Percentiles rank a stretch among this genome's conserved stretches.
Evolutionary conservation across 1,140 invertebrate species (phyloP).

Genomic region (Triops longicaudatus): DNA sequence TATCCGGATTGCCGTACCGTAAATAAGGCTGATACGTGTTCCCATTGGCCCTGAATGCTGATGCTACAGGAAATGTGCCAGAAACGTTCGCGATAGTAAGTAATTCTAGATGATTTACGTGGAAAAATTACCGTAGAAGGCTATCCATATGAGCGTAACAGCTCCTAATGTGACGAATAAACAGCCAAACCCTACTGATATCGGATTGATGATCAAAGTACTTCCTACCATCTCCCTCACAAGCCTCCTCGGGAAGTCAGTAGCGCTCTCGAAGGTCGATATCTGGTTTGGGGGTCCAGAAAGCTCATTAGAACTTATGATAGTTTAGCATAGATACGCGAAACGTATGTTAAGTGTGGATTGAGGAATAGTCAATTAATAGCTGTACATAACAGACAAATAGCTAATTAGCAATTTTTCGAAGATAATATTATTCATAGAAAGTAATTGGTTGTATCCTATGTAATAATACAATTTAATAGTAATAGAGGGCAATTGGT

Average conservation of each 20-base stretch:
- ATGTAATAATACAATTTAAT: no score
- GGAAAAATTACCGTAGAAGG: neutral
- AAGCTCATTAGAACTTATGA: no score
- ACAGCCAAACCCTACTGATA: neutral
- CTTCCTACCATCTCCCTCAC: neutral
- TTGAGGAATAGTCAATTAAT: no score
- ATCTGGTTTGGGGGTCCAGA: no score
- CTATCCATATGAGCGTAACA: neutral
- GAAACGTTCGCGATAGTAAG: neutral
- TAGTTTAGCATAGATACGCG: no score
- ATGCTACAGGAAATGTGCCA: neutral
- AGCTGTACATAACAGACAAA: no score
- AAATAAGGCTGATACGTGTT: neutral
- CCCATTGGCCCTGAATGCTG: neutral
- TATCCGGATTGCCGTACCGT: neutral
- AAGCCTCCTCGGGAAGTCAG: neutral
- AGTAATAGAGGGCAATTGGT: no score
- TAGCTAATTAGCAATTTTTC: no score
- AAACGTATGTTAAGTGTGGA: no score
- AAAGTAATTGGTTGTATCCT: no score
- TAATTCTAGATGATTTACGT: neutral
- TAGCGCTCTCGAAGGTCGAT: no score
- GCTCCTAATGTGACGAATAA: neutral
- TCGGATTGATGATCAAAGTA: slow-evolving; percentile 3
- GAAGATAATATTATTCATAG: no score